Base-by-base conservation (phyloP, 2,888 invertebrate species). In the Diachrysia chrysitis region DNA sequence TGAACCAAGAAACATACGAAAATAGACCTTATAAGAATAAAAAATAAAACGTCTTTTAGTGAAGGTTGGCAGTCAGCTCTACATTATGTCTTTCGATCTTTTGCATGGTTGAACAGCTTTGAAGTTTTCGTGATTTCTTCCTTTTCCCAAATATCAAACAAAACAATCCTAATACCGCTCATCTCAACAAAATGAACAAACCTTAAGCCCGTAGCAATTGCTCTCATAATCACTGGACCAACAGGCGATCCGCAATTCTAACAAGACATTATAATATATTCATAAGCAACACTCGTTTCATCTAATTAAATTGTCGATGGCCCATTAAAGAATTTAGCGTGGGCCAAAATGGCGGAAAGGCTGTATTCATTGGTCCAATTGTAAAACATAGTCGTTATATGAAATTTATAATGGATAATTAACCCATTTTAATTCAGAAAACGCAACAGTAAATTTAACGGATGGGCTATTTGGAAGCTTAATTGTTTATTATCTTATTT, bases 371-470 rank as follows among this genome's bases (percentile, higher is more conserved):
- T 55, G 69, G 63, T 32, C 21, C 57, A 79, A 82, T 71, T 79
- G 76, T 71, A 66, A 79, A 79, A 69, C 67, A 73, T 63, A 60
- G 67, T 76, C 80, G 68, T 80, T 82, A 68, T 76, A 82, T 63
- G 58, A 66, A 71, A 82, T 79, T 71, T 76, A 82, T 79, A 80
- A 73, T 79, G 64, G 64, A 64, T 71, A 79, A 80, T 80, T 73
- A 79, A 79, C 73, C 76, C 64, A 80, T 82, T 80, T 79, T 79
- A 82, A 80, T 82, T 82, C 80, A 63, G 66, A 73, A 65, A 76
- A 79, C 71, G 71, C 51, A 70, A 68, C 69, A 71, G 63, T 79
- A 73, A 76, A 79, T 80, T 79, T 66, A 70, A 70, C 29, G 32
- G 76, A 80, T 80, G 68, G 82, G 69, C 82, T 68, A 67, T 79